Conservation (phyloP, 1,140 invertebrate genomes). For the Hypothenemus hampei region DNA sequence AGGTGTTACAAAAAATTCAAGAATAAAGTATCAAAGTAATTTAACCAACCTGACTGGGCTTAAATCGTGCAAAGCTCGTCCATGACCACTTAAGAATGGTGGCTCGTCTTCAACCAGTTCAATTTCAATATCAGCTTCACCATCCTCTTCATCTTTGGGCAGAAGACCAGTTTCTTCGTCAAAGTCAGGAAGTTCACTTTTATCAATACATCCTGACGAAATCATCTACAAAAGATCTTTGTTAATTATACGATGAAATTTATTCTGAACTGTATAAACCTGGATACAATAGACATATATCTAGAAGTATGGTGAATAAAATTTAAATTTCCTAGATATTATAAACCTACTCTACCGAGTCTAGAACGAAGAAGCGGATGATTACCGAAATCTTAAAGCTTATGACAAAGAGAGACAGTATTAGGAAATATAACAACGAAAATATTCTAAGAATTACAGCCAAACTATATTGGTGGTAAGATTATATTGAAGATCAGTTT, state of each 20-base stretch:
- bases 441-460: no score
- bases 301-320: no score
- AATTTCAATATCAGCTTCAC: constrained; percentile 98
- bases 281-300: no score
- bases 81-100: constrained; percentile 89
- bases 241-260: neutral
- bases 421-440: no score
- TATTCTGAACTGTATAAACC: neutral
- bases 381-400: no score
- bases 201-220: constrained; percentile 77
- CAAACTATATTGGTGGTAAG: no score
- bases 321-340: no score
- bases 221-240: constrained; percentile 63
- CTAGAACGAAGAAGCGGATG: no score
- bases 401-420: no score
- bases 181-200: constrained; percentile 86
- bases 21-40: neutral
- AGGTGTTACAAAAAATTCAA: neutral
- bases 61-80: constrained; percentile 82
- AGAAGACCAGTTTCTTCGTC: constrained; percentile 83
- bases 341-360: no score
- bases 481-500: no score
- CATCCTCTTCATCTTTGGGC: constrained; percentile 84
- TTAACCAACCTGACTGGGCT: constrained; percentile 69
- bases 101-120: constrained; percentile 98